Conservation (phyloP, 2,113 vertebrate genomes). For the Agelaius phoeniceus region DNA sequence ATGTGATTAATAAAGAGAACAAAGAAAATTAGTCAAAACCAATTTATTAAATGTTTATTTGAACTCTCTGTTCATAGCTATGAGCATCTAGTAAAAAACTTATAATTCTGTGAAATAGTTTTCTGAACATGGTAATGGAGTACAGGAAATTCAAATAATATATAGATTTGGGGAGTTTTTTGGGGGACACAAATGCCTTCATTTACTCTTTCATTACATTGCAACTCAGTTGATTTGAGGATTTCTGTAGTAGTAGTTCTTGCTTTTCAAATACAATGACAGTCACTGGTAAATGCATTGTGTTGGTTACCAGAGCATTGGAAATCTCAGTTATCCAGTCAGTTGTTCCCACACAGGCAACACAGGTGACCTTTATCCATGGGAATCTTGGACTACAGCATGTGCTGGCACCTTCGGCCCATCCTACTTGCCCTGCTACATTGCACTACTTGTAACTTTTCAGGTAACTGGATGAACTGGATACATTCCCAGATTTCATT, state of each 20-base stretch:
- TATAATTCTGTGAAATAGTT: background rate
- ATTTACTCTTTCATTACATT: background rate
- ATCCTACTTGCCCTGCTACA: accelerated
- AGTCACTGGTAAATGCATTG: background rate
- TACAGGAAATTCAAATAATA: background rate
- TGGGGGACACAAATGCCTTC: background rate
- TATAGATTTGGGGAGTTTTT: accelerated
- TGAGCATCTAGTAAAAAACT: background rate
- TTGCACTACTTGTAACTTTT: background rate
- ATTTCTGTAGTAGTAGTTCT: background rate
- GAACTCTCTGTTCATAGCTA: background rate
- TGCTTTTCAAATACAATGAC: background rate
- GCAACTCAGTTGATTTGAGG: background rate
- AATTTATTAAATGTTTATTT: background rate
- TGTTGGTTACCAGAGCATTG: background rate
- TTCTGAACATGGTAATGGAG: background rate
- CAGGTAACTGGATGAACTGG: background rate
- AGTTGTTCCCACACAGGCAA: background rate
- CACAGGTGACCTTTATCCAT: too few relatives aligned
- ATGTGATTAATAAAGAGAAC: background rate
- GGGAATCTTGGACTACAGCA: background rate
- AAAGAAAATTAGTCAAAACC: background rate
- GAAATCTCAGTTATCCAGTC: background rate
- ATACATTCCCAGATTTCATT: background rate
- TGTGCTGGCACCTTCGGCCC: background rate